Conservation (phyloP, 2,797 vertebrate species). For the Dromococcyx pavoninus region DNA sequence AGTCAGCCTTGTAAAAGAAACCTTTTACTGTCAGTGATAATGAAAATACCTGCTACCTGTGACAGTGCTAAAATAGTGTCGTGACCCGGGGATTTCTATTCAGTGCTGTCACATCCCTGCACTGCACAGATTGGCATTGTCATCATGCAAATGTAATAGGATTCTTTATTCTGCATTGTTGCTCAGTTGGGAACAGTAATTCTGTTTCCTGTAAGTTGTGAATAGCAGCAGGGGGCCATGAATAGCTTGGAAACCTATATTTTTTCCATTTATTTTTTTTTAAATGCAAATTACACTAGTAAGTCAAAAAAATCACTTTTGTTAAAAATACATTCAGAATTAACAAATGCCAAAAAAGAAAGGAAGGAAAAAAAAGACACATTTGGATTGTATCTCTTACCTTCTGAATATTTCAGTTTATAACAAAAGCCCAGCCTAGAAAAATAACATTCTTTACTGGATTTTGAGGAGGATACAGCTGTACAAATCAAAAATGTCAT, state of each 20-base stretch:
- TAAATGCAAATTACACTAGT: conserved; percentile 84
- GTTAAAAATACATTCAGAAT: conserved; percentile 87
- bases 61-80: conserved; percentile 67
- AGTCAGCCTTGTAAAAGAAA: conserved; percentile 50
- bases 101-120: conserved; percentile 43
- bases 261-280: conserved; percentile 82
- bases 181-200: conserved; percentile 25
- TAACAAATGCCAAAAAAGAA: conserved; percentile 78
- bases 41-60: conserved; percentile 55
- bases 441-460: conserved; percentile 84
- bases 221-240: conserved; percentile 51
- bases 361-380: conserved; percentile 61
- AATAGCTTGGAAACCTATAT: conserved; percentile 75
- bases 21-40: conserved; percentile 64
- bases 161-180: conserved; percentile 45
- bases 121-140: neutral
- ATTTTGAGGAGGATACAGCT: conserved; percentile 81
- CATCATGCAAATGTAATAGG: conserved; percentile 57
- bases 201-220: conserved; percentile 25
- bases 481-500: conserved; percentile 76
- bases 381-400: conserved; percentile 80
- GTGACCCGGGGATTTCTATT: conserved; percentile 66
- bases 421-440: conserved; percentile 84
- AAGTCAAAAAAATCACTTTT: conserved; percentile 83
- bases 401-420: conserved; percentile 79